A percentile compares a stretch with the other conserved stretches of the same genome.
These are phyloP conservation scores for Nasua narica DNA, from an alignment of 2,797 vertebrate genomes.

Conservation along the genomic window DNA sequence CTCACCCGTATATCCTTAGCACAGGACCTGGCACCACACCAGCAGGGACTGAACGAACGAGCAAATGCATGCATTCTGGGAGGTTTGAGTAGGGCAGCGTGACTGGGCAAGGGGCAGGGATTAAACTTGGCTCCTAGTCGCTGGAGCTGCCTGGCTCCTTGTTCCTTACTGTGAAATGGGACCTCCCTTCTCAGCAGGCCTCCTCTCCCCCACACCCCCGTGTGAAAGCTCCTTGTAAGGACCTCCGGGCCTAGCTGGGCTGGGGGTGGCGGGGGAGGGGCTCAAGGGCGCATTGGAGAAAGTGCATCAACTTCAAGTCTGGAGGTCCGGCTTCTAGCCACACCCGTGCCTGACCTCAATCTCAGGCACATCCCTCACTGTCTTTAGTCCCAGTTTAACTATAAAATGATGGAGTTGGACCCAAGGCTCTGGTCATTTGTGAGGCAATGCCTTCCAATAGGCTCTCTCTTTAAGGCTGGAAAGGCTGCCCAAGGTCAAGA, in stretches of 20 bases:
- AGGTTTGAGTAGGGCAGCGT: background rate
- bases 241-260: background rate
- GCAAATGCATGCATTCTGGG: background rate
- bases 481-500: background rate
- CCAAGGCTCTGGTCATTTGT: background rate
- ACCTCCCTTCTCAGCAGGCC: background rate
- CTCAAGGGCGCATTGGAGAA: background rate
- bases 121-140: background rate
- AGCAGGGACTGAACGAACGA: background rate
- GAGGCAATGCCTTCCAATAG: background rate
- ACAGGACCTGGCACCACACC: background rate
- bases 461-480: background rate
- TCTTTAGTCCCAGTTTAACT: background rate
- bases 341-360: background rate
- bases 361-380: background rate
- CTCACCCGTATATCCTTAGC: background rate
- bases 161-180: background rate
- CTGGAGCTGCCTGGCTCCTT: background rate
- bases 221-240: background rate
- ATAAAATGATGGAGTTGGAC: background rate
- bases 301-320: background rate
- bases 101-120: background rate
- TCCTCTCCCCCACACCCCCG: too few species aligned
- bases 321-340: background rate
- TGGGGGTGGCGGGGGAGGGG: background rate